phyloP scores from a whole-genome alignment of 1,140 invertebrate species.

The Drosophila kepulauana region DNA sequence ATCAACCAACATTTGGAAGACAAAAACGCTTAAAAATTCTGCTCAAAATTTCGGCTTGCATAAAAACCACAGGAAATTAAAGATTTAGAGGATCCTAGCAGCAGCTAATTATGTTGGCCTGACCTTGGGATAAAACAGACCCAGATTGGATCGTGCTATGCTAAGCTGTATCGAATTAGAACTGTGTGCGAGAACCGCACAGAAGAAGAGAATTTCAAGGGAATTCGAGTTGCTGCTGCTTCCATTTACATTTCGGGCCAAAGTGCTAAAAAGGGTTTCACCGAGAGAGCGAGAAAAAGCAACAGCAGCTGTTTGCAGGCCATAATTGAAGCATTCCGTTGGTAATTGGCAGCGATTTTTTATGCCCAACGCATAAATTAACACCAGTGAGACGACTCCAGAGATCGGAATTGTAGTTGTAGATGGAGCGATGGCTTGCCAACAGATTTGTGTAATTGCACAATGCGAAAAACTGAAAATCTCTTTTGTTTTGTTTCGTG shows the following conservation, averaged over 20 bases:
- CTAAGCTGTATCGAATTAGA: conserved; percentile 52
- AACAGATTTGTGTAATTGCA: conserved; percentile 80
- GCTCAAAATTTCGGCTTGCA: background rate
- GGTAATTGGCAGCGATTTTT: conserved; percentile 80
- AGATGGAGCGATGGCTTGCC: conserved; percentile 32
- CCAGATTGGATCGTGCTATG: background rate
- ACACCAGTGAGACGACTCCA: conserved; percentile 56
- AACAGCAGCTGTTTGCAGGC: conserved; percentile 74
- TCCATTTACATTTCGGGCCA: conserved; percentile 11
- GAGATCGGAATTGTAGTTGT: conserved; percentile 21
- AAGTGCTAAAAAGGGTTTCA: conserved; percentile 78
- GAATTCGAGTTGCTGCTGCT: conserved; percentile 22
- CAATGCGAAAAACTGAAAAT: conserved; percentile 13
- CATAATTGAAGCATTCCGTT: conserved; percentile 78
- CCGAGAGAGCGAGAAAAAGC: conserved; percentile 22
- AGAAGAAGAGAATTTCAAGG: conserved; percentile 10
- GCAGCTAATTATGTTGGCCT: conserved; percentile 14
- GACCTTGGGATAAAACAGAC: conserved; percentile 45
- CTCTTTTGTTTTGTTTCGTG: background rate
- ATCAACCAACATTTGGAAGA: background rate
- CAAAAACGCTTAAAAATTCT: background rate
- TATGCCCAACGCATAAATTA: conserved; percentile 79
- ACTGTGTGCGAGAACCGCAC: conserved; percentile 42
- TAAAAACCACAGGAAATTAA: conserved; percentile 2
- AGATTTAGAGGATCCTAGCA: conserved; percentile 31